Evolutionary conservation across 2,113 vertebrate species (phyloP).

Genomic region (Ceyx cyanopectus): DNA sequence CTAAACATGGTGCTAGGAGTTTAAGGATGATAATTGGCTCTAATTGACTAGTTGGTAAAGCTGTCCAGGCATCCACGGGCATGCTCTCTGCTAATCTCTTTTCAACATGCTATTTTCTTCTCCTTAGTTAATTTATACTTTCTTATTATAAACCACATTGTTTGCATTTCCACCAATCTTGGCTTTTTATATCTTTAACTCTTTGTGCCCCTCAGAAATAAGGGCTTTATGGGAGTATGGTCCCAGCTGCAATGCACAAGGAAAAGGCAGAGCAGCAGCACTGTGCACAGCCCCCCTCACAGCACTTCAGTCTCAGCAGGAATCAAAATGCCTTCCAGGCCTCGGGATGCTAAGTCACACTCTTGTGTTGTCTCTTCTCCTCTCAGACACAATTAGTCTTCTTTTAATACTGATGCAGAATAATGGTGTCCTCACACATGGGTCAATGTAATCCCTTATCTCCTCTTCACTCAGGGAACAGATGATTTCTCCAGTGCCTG

Average conservation of each 20-base stretch:
- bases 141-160: conserved; percentile 8
- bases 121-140: conserved; percentile 25
- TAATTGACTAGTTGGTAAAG: conserved; percentile 56
- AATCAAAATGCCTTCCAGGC: background rate
- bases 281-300: background rate
- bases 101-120: conserved; percentile 35
- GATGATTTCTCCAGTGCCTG: background rate
- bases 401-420: background rate
- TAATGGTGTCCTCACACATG: too few species aligned
- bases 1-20: background rate
- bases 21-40: conserved; percentile 51
- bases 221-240: background rate
- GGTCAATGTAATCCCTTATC: background rate
- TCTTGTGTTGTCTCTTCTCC: background rate
- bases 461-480: background rate
- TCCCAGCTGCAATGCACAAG: background rate
- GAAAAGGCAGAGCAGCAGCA: background rate
- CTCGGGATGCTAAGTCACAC: background rate
- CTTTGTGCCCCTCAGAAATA: background rate
- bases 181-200: conserved; percentile 2
- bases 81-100: conserved; percentile 42
- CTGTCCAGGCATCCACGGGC: conserved; percentile 24
- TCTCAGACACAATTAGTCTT: background rate
- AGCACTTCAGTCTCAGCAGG: background rate
- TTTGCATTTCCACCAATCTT: conserved; percentile 13